These are phyloP conservation scores for Archivesica marissinica DNA, from an alignment of 1,140 invertebrate genomes.

Conservation along the genomic window DNA sequence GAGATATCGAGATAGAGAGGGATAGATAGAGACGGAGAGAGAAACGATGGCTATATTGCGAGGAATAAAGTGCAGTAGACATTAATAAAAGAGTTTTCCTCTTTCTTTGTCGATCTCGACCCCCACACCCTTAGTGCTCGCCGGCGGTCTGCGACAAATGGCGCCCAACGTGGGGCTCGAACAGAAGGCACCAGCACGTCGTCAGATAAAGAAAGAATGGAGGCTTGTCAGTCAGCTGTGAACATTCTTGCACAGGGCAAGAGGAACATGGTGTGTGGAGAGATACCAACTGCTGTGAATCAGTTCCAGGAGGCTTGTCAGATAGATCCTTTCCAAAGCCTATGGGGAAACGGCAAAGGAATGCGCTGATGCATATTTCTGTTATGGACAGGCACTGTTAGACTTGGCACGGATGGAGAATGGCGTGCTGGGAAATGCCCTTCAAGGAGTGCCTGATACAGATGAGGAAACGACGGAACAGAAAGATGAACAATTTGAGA, in stretches of 20 bases:
- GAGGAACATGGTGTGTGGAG: slow-evolving; percentile 91
- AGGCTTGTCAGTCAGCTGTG: slow-evolving; percentile 79
- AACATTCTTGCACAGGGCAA: slow-evolving; percentile 89
- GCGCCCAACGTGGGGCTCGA: no score
- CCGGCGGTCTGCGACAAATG: no score
- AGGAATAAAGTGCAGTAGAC: no score
- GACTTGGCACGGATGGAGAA: slow-evolving; percentile 92
- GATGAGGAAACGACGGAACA: slow-evolving; percentile 71
- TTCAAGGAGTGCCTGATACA: slow-evolving; percentile 85
- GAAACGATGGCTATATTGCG: no score
- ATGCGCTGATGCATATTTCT: slow-evolving; percentile 92
- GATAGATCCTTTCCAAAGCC: slow-evolving; percentile 84
- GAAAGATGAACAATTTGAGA: slow-evolving; percentile 77
- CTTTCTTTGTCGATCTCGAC: no score
- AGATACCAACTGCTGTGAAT: slow-evolving; percentile 91
- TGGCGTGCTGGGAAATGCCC: slow-evolving; percentile 90
- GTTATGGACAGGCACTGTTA: slow-evolving; percentile 91
- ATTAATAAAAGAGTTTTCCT: no score
- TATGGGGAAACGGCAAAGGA: slow-evolving; percentile 91
- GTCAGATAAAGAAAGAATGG: no score
- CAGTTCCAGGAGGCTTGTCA: slow-evolving; percentile 91
- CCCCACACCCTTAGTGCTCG: no score
- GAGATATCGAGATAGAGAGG: no score
- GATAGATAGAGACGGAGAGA: no score
- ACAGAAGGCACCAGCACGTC: no score